A percentile compares a stretch with the other conserved stretches of the same genome.
These are phyloP conservation scores for Platyscapa corneri DNA, from an alignment of 1,140 invertebrate genomes.

Conservation along the genomic window DNA sequence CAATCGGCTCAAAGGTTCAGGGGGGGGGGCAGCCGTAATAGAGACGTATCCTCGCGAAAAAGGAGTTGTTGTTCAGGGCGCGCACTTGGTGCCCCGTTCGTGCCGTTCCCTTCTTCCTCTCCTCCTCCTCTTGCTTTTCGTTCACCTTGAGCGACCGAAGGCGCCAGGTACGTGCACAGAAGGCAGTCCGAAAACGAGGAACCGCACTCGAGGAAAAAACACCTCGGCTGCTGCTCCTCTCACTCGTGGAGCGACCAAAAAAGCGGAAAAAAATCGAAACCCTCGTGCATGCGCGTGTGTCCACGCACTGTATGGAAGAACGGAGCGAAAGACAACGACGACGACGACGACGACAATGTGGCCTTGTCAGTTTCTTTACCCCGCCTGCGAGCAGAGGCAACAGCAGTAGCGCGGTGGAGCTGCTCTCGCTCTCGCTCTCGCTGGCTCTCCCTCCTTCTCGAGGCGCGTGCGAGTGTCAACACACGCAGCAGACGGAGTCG, in stretches of 20 bases:
- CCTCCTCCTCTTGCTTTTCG: too few relatives aligned
- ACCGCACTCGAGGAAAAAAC: constrained; percentile 14
- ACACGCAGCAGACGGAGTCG: constrained; percentile 1
- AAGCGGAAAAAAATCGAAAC: constrained; percentile 20
- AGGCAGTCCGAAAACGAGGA: not conserved
- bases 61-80: too few relatives aligned
- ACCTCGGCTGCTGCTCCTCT: too few relatives aligned
- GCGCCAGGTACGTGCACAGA: not conserved
- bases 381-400: not conserved
- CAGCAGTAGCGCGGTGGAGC: not conserved
- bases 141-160: not conserved
- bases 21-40: too few relatives aligned
- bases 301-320: not conserved
- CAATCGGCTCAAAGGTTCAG: not conserved
- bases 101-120: not conserved
- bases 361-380: constrained; percentile 35
- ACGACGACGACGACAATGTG: not conserved
- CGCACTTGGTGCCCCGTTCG: too few relatives aligned
- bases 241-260: not conserved
- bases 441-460: not conserved
- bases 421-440: not conserved
- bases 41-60: too few relatives aligned
- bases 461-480: constrained; percentile 31
- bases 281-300: constrained; percentile 16
- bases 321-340: not conserved